Base-by-base conservation (phyloP, 1,140 invertebrate species). In the Bombus consobrinus region DNA sequence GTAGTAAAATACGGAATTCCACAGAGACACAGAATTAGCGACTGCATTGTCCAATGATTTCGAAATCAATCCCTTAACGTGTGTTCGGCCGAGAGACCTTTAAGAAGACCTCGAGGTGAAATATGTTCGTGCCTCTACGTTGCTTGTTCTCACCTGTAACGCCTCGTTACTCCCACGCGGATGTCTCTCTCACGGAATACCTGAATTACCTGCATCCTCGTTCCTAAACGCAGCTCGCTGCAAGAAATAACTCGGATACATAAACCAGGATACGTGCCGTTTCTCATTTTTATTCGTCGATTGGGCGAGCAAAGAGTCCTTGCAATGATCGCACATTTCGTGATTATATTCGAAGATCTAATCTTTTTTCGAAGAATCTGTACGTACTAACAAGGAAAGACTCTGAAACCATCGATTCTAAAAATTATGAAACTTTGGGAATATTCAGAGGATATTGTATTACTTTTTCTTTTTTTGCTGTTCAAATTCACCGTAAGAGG, bases 201-300 rank as follows among this genome's bases (percentile, higher is more conserved):
- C 81, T 71, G 62, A 85, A 59, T 71, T 80, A 85, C 13, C 41
- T 64, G 76, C 69, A 81, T 85, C 66, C 77, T 72, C 68, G 43
- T 85, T 85, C 68, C 32, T 62, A 32, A 28, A 34, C 9, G 10
- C 41, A 41, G n/a, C 28, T 39, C 34, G 25, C 43, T 37, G 9
- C 34, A 22, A 68, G 72, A 77, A 64, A 53, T 28, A 43, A 32
- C 47, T 41, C 18, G 25, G 3, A 39, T 64, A 25, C 10, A 41
- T 10, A 47, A n/a, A 47, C 76, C 13, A 62, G 32, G 37, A 41
- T 57, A 28, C 34, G 53, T 8, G 34, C 3, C 18, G 10, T 34
- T 34, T 25, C 37, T 41, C n/a, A 10, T 39, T 18, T 39, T 18
- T 28, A 10, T 41, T n/a, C 39, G 4, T 37, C 5, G 1, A 76